Conservation (phyloP, 2,888 invertebrate genomes). For the Leistus spinibarbis region DNA sequence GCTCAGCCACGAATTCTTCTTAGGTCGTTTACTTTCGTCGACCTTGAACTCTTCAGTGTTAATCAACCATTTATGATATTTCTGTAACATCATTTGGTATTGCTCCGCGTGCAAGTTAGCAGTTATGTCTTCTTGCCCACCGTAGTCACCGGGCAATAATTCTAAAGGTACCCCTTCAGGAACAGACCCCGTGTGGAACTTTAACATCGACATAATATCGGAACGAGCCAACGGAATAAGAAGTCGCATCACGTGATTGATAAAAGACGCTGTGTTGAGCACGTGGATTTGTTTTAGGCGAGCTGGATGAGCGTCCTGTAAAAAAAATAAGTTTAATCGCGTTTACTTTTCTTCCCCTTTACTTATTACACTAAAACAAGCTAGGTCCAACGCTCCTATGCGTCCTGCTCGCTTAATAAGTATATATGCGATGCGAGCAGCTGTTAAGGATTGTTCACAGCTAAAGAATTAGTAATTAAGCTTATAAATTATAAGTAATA, state of each 20-base stretch:
- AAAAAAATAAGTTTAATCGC: slow-evolving; percentile 22
- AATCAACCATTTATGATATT: slow-evolving; percentile 67
- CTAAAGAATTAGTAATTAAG: no score
- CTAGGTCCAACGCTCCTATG: no score
- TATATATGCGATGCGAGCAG: no score
- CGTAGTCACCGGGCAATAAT: slow-evolving; percentile 63
- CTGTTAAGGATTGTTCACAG: no score
- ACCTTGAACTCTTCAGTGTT: slow-evolving; percentile 65
- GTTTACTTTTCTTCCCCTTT: not conserved
- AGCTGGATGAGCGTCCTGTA: slow-evolving; percentile 71
- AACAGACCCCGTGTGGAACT: slow-evolving; percentile 58
- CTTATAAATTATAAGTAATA: no score
- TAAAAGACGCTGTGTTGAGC: slow-evolving; percentile 69
- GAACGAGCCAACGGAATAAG: slow-evolving; percentile 69
- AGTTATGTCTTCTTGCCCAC: slow-evolving; percentile 61
- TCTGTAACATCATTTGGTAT: slow-evolving; percentile 62
- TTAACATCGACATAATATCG: slow-evolving; percentile 65
- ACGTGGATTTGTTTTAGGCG: slow-evolving; percentile 70
- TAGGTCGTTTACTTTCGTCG: slow-evolving; percentile 54
- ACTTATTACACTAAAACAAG: not conserved
- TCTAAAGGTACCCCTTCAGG: slow-evolving; percentile 55
- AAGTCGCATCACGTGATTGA: slow-evolving; percentile 71
- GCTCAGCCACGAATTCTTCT: slow-evolving; percentile 55
- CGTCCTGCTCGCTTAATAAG: no score
- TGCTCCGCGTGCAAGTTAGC: slow-evolving; percentile 65